phyloP scores from a whole-genome alignment of 1,140 invertebrate species.

The Diuraphis noxia region DNA sequence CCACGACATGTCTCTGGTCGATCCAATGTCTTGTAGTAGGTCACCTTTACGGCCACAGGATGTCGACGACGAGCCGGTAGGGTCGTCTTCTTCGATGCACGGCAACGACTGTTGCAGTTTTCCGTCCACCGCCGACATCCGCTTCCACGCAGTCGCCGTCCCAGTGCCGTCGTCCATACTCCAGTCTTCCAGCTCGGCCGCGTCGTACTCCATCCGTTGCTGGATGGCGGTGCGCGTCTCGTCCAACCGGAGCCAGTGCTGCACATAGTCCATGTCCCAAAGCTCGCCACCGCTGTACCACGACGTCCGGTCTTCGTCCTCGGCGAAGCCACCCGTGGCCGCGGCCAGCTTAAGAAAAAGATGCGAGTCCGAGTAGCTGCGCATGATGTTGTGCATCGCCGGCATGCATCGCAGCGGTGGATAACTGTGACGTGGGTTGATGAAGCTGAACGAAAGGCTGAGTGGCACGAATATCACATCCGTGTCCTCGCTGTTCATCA shows the following conservation, averaged over 20 bases:
- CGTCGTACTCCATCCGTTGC: conserved; percentile 74
- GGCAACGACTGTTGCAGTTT: conserved; percentile 53
- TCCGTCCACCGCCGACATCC: neutral
- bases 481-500: conserved; percentile 65
- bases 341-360: conserved; percentile 69
- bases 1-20: conserved; percentile 35
- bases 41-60: neutral
- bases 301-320: conserved; percentile 60
- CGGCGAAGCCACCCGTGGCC: conserved; percentile 22
- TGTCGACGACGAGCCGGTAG: conserved; percentile 36
- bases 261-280: conserved; percentile 74
- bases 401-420: conserved; percentile 63
- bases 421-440: conserved; percentile 72
- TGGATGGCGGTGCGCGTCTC: conserved; percentile 69
- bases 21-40: neutral
- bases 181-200: conserved; percentile 78
- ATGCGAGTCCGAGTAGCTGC: conserved; percentile 74
- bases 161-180: conserved; percentile 63
- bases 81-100: conserved; percentile 54
- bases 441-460: conserved; percentile 66
- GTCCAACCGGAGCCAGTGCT: conserved; percentile 73
- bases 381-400: conserved; percentile 66
- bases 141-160: neutral
- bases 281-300: conserved; percentile 64
- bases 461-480: conserved; percentile 73